These are phyloP conservation scores for Actinia equina DNA, from an alignment of 64 coral and sea anemone species.

Conservation along the genomic window DNA sequence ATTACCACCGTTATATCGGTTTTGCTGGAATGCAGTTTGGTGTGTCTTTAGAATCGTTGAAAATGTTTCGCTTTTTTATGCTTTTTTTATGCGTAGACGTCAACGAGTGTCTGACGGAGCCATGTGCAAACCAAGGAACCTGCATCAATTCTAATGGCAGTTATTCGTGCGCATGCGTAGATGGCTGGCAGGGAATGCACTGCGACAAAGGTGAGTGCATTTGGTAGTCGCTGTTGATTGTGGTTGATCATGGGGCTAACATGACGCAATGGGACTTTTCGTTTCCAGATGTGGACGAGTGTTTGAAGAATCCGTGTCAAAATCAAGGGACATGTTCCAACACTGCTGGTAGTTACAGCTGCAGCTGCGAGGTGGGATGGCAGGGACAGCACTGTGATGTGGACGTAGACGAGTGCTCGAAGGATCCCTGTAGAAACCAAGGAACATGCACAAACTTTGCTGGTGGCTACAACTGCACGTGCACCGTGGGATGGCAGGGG, in stretches of 20 bases:
- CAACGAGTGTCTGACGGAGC: conserved; percentile 30
- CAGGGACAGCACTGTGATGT: conserved; percentile 9
- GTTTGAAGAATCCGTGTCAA: conserved; percentile 21
- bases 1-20: no score
- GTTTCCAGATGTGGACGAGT: conserved; percentile 44
- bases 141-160: conserved; percentile 21
- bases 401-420: not conserved
- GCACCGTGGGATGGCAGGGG: not conserved
- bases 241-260: not conserved
- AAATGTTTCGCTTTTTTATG: not conserved
- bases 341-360: conserved; percentile 41
- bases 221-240: not conserved
- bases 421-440: not conserved
- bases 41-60: not conserved
- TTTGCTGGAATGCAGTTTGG: no score
- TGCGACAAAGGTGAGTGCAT: conserved; percentile 1
- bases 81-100: conserved; percentile 25
- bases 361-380: conserved; percentile 40
- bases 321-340: conserved; percentile 46
- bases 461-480: conserved; percentile 1
- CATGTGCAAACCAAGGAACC: conserved; percentile 48
- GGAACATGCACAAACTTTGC: not conserved
- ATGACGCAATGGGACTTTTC: conserved; percentile 21
- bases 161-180: conserved; percentile 19
- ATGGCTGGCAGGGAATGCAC: not conserved